These are phyloP conservation scores for Luperina nickerlii DNA, from an alignment of 2,888 invertebrate species.

Conservation along the genomic window DNA sequence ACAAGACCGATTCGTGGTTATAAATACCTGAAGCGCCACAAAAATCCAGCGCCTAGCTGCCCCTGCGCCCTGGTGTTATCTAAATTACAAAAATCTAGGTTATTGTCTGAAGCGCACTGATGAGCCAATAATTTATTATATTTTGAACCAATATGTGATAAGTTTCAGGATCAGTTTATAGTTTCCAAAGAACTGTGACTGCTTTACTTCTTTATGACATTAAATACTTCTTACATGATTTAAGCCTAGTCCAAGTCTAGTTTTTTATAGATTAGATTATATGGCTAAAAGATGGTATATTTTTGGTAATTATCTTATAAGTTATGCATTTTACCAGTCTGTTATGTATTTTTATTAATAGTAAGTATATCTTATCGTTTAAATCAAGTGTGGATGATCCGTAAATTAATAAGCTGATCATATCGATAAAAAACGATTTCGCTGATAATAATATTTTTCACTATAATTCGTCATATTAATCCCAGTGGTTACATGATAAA, in stretches of 20 bases:
- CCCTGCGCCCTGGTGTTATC: not conserved
- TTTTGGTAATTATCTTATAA: constrained; percentile 17
- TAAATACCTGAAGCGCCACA: not conserved
- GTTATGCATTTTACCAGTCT: constrained; percentile 5
- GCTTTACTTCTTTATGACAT: constrained; percentile 12
- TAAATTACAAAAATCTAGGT: constrained; percentile 3
- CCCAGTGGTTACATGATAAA: constrained; percentile 34
- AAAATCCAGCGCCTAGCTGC: constrained; percentile 6
- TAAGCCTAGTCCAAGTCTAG: constrained; percentile 44
- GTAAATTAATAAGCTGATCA: constrained; percentile 25
- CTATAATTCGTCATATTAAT: constrained; percentile 8
- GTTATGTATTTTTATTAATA: constrained; percentile 18
- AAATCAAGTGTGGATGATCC: constrained; percentile 32
- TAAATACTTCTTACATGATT: constrained; percentile 11
- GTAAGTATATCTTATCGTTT: constrained; percentile 6
- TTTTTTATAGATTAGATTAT: constrained; percentile 31
- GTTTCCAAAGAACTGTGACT: constrained; percentile 7
- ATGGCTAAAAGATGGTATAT: constrained; percentile 10
- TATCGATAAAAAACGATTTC: constrained; percentile 31
- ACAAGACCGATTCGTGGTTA: constrained; percentile 5
- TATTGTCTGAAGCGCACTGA: constrained; percentile 35
- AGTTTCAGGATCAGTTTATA: constrained; percentile 22
- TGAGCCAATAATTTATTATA: constrained; percentile 25
- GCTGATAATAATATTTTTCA: constrained; percentile 27
- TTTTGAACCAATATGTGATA: constrained; percentile 40